A percentile compares a stretch with the other conserved stretches of the same genome.
Evolutionary conservation across 2,888 invertebrate species (phyloP).

Genomic region (Erebia palarica): DNA sequence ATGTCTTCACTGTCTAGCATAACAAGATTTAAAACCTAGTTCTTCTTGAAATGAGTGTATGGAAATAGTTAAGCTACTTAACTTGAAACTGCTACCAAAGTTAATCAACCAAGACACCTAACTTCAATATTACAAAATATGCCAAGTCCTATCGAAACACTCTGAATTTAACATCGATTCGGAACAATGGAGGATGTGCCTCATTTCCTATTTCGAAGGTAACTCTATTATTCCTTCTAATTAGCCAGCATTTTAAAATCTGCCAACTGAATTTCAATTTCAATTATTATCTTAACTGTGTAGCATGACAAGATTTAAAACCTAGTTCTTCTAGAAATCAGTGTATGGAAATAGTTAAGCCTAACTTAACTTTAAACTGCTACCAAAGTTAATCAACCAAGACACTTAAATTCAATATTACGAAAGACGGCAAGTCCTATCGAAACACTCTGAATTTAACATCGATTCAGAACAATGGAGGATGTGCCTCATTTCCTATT

Average conservation of each 20-base stretch:
- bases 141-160: background rate
- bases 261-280: constrained; percentile 46
- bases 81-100: background rate
- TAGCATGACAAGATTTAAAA: too few relatives aligned
- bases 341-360: background rate
- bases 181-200: constrained; percentile 34
- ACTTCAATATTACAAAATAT: constrained; percentile 12
- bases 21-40: too few relatives aligned
- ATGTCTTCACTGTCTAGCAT: too few relatives aligned
- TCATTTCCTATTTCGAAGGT: constrained; percentile 39
- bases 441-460: constrained; percentile 7
- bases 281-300: too few relatives aligned
- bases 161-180: constrained; percentile 16
- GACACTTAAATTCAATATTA: constrained; percentile 14
- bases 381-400: background rate
- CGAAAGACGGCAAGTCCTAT: background rate
- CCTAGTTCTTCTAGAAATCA: too few relatives aligned
- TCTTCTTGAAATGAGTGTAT: too few relatives aligned
- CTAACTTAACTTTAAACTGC: background rate
- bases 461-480: constrained; percentile 32
- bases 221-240: constrained; percentile 47
- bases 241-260: constrained; percentile 51
- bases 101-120: background rate
- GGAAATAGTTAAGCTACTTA: background rate
- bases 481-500: constrained; percentile 36